These are phyloP conservation scores for Cryptocheilus praepositus DNA, from an alignment of 2,888 invertebrate species.

Conservation along the genomic window DNA sequence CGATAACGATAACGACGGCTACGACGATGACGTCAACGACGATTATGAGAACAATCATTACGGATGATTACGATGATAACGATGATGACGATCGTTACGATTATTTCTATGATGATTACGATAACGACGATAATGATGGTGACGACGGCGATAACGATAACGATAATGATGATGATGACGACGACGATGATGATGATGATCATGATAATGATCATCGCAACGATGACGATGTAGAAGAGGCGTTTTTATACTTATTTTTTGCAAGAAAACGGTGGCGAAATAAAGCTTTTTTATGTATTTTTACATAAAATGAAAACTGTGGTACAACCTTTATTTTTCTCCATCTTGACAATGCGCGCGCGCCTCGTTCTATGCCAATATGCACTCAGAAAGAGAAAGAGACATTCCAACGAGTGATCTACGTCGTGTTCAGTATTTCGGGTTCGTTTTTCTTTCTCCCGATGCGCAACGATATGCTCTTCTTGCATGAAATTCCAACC, in stretches of 20 bases:
- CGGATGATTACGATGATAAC: neutral
- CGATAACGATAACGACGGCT: constrained; percentile 40
- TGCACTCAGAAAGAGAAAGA: no score
- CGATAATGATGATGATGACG: constrained; percentile 40
- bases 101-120: constrained; percentile 40
- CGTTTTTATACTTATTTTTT: constrained; percentile 72
- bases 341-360: no score
- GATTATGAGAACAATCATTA: neutral
- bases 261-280: constrained; percentile 75
- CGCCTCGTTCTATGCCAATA: no score
- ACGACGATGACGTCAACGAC: constrained; percentile 14
- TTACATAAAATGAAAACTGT: constrained; percentile 66
- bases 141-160: constrained; percentile 31
- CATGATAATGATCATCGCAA: constrained; percentile 48
- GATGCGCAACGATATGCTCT: neutral
- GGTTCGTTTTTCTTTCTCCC: no score
- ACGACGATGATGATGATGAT: constrained; percentile 41
- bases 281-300: constrained; percentile 75
- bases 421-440: no score
- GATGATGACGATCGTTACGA: constrained; percentile 21
- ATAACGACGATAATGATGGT: constrained; percentile 38
- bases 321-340: neutral
- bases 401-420: no score
- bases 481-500: neutral
- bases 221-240: constrained; percentile 56